Percentiles rank a stretch among this genome's conserved stretches.
These are phyloP conservation scores for Coelopa frigida DNA, from an alignment of 1,140 invertebrate genomes.

Conservation along the genomic window DNA sequence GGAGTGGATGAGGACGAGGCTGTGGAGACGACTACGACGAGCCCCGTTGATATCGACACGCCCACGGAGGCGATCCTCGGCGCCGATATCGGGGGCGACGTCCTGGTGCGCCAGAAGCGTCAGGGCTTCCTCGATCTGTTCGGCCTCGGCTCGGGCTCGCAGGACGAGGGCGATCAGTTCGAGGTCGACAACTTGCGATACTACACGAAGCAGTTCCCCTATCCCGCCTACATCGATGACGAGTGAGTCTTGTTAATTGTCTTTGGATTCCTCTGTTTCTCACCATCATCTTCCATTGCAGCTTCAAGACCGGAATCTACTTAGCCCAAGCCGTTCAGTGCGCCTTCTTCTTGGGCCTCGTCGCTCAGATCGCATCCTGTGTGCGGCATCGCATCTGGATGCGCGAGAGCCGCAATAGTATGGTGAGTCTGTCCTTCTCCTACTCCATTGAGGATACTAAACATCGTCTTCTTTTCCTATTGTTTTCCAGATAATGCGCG, in stretches of 20 bases:
- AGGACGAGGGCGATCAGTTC: slow-evolving; percentile 15
- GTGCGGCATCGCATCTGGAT: slow-evolving; percentile 58
- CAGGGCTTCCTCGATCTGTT: slow-evolving; percentile 31
- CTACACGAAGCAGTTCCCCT: slow-evolving; percentile 59
- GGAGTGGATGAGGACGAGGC: background rate
- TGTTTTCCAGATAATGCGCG: slow-evolving; percentile 53
- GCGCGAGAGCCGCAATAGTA: slow-evolving; percentile 57
- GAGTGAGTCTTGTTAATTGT: slow-evolving; percentile 46
- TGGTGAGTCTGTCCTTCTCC: slow-evolving; percentile 44
- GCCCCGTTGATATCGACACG: background rate
- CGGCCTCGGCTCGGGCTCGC: slow-evolving; percentile 9
- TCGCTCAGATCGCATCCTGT: slow-evolving; percentile 54
- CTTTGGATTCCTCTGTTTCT: no score
- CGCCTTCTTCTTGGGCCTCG: slow-evolving; percentile 55
- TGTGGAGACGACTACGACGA: background rate
- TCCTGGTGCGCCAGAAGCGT: slow-evolving; percentile 18
- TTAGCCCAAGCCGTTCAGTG: slow-evolving; percentile 56
- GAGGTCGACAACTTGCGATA: slow-evolving; percentile 48
- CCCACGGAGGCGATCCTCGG: background rate
- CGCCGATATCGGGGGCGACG: background rate
- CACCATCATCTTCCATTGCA: slow-evolving; percentile 30
- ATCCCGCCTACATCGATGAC: slow-evolving; percentile 57
- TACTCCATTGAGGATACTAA: background rate
- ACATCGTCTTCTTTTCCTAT: background rate
- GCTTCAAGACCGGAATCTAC: slow-evolving; percentile 57